phyloP scores from a whole-genome alignment of 2,113 vertebrate genomes.

The Muntiacus reevesi region DNA sequence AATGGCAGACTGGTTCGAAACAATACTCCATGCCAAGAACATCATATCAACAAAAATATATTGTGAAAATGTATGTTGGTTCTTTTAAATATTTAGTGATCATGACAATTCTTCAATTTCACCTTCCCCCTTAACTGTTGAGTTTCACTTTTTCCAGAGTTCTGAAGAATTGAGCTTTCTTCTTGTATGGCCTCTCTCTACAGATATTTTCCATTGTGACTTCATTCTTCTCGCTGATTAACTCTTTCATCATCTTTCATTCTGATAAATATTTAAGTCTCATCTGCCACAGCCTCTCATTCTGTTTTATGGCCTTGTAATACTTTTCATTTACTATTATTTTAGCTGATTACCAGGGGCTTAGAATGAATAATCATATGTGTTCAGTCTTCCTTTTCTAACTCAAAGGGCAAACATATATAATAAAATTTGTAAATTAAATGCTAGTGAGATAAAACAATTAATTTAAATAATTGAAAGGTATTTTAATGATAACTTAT shows the following conservation, averaged over 20 bases:
- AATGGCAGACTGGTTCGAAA: neutral
- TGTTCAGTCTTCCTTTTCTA: neutral
- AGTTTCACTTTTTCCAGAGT: neutral
- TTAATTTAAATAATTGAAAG: neutral
- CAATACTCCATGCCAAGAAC: neutral
- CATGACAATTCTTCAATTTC: neutral
- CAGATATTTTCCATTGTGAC: neutral
- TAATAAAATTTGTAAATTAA: neutral
- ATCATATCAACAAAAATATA: neutral
- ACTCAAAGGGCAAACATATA: neutral
- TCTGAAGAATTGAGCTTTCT: neutral
- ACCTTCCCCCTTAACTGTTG: neutral
- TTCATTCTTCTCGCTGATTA: neutral
- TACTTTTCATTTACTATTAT: neutral
- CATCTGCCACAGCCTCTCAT: rapidly evolving
- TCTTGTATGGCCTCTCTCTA: neutral
- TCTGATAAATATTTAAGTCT: neutral
- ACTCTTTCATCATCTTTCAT: neutral
- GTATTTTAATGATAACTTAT: neutral
- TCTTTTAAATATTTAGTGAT: neutral
- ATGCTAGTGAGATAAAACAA: neutral
- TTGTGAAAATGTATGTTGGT: neutral
- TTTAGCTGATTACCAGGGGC: neutral
- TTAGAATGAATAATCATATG: neutral
- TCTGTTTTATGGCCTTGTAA: neutral